phyloP scores from a whole-genome alignment of 2,888 invertebrate genomes.

The Andricus quercusramuli region DNA sequence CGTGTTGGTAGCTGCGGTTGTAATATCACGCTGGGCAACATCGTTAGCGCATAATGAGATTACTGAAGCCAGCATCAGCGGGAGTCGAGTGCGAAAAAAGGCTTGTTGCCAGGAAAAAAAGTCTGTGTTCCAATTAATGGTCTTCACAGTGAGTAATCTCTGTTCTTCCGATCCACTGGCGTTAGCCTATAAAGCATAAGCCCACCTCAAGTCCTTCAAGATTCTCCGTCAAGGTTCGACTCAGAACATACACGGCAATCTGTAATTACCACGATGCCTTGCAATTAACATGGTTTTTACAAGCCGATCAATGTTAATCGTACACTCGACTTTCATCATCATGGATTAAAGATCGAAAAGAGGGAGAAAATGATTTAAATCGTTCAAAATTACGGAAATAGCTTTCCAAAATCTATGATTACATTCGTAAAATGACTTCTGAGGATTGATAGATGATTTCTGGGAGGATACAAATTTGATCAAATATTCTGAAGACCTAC shows the following conservation, averaged over 20 bases:
- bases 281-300: conserved; percentile 34
- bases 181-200: conserved; percentile 36
- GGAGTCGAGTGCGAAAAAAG: conserved; percentile 37
- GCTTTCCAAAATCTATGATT: too few species aligned
- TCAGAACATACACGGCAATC: conserved; percentile 10
- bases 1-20: conserved; percentile 46
- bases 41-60: conserved; percentile 70
- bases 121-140: conserved; percentile 50
- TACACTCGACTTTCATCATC: not conserved
- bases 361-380: not conserved
- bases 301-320: conserved; percentile 20
- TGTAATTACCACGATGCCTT: conserved; percentile 29
- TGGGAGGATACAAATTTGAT: too few species aligned
- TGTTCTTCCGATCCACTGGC: conserved; percentile 37
- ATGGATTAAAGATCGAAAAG: not conserved
- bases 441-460: too few species aligned
- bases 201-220: conserved; percentile 39
- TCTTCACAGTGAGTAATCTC: conserved; percentile 39
- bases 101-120: conserved; percentile 34
- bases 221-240: conserved; percentile 29
- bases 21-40: conserved; percentile 66
- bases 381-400: too few species aligned
- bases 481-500: too few species aligned
- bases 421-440: too few species aligned
- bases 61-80: conserved; percentile 51